A percentile compares a stretch with the other conserved stretches of the same genome.
These are phyloP conservation scores for Glaucomys volans DNA, from an alignment of 2,113 vertebrate genomes.

Conservation along the genomic window DNA sequence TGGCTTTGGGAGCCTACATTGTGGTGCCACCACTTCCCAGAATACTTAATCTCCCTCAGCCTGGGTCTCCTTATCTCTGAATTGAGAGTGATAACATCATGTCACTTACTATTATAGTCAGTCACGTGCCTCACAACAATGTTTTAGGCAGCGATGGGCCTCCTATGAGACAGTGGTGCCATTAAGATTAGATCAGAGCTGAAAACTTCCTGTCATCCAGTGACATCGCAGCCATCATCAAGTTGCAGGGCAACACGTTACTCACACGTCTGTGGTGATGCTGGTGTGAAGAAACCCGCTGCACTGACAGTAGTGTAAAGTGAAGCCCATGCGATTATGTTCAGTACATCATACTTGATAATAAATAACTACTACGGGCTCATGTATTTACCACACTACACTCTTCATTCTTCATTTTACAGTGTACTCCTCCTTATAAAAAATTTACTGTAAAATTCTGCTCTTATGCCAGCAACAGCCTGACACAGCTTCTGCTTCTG, in stretches of 20 bases:
- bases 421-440: not conserved
- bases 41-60: not conserved
- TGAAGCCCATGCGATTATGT: not conserved
- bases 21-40: not conserved
- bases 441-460: not conserved
- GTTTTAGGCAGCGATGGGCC: not conserved
- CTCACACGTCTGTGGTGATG: not conserved
- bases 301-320: not conserved
- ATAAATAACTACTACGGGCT: not conserved
- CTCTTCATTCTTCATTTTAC: not conserved
- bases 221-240: too few species aligned
- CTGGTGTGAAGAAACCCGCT: too few species aligned
- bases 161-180: not conserved
- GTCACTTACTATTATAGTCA: not conserved
- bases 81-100: not conserved
- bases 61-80: not conserved
- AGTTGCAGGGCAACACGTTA: fast-evolving
- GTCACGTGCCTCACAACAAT: not conserved
- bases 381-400: not conserved
- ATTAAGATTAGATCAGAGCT: not conserved
- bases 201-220: not conserved
- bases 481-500: not conserved
- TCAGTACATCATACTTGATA: not conserved
- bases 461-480: not conserved
- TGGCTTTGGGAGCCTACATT: too few species aligned